Base-by-base conservation (phyloP, 1,140 invertebrate genomes). In the Catajapyx aquilonaris region DNA sequence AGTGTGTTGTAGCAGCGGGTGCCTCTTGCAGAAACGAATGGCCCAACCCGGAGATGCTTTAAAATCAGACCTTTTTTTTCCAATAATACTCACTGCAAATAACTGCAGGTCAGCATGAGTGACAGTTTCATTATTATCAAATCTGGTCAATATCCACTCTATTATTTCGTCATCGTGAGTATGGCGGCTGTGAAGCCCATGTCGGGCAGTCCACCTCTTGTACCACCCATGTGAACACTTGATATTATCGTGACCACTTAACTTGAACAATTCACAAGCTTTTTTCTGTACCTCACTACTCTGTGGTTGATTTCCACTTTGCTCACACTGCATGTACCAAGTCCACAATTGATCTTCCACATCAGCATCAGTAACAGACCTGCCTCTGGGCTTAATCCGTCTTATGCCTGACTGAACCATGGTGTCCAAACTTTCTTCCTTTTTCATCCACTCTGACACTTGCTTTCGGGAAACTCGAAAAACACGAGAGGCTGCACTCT, bases 191-290 rank as follows among this genome's bases (percentile, higher is more conserved):
- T 17, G 11, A 15, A 18, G 20, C 16, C 13, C 9, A 19, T 18
- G 46, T 1, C 49, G 36, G 5, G 33, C 38, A 15, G 36, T 35
- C 44, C 45, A 51, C 16, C 44, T 20, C 11, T 40, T 34, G 35
- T 47, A 51, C 49, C 49, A 51, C 4, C 47, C 46, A 19, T 51
- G 46, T 4, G 49, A 51, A 37, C 49, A 51, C 31, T 46, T 37
- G n/a, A 51, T 48, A 23, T 32, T 32, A 2, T 19, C 10, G 18
- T 11, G 17, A 16, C 25, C 20, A 11, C 21, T 31, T 37, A n/a
- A 18, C 7, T 19, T 10, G n/a, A 28, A 3, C 36, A 15, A 15
- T 16, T 38, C 2, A 41, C 39, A 18, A 41, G 31, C 23, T 37
- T 23, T 15, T 34, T 31, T 17, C 35, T 37, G 5, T 20, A 11